Evolutionary conservation across 2,113 vertebrate genomes (phyloP).

Genomic region (Ardeotis arabs): DNA sequence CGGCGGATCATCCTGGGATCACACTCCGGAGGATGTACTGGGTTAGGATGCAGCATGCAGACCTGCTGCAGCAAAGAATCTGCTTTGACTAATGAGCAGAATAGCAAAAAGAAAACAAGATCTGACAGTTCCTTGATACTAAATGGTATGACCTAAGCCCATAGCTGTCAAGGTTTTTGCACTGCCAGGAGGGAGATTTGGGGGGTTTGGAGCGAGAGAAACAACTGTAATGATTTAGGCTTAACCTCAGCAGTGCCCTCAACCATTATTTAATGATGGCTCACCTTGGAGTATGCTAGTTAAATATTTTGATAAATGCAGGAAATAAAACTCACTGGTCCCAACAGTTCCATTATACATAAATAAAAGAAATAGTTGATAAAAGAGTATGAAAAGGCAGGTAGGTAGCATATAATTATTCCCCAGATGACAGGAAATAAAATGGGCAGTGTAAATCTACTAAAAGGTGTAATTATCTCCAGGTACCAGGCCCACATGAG

Average conservation of each 20-base stretch:
- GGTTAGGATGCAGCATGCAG: not conserved
- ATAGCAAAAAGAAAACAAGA: slow-evolving; percentile 39
- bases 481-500: not conserved
- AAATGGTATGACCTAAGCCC: slow-evolving; percentile 60
- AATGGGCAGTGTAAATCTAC: slow-evolving; percentile 6
- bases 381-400: slow-evolving; percentile 29
- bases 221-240: slow-evolving; percentile 53
- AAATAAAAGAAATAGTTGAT: slow-evolving; percentile 53
- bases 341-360: not conserved
- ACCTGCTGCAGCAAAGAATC: not conserved
- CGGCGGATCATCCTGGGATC: slow-evolving; percentile 49
- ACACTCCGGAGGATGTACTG: not conserved
- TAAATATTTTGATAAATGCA: slow-evolving; percentile 61
- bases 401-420: slow-evolving; percentile 26
- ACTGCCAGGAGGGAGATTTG: slow-evolving; percentile 60
- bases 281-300: slow-evolving; percentile 13
- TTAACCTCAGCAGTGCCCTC: slow-evolving; percentile 46
- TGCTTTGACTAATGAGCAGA: slow-evolving; percentile 70
- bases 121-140: slow-evolving; percentile 64
- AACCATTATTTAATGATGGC: slow-evolving; percentile 29
- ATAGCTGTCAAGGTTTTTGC: slow-evolving; percentile 36
- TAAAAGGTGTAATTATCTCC: slow-evolving; percentile 37
- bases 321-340: slow-evolving; percentile 37
- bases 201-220: slow-evolving; percentile 24
- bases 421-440: not conserved